These are phyloP conservation scores for Onchidella celtica DNA, from an alignment of 2,888 invertebrate genomes.

Conservation along the genomic window DNA sequence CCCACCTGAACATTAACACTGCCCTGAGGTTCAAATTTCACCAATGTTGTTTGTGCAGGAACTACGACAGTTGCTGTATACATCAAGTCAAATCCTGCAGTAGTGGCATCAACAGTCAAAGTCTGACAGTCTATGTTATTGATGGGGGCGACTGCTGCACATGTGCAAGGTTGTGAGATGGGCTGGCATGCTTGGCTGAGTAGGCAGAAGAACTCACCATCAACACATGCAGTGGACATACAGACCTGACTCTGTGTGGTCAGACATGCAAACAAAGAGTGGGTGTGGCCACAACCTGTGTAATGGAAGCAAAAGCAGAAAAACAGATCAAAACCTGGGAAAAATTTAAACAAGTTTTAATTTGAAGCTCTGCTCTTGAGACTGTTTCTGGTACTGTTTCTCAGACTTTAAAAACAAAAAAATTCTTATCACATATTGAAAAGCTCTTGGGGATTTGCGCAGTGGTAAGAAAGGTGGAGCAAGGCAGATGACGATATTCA, in stretches of 20 bases:
- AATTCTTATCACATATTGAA: no score
- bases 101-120: neutral
- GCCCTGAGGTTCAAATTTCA: conserved; percentile 29
- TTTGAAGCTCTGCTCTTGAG: no score
- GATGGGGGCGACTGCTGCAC: conserved; percentile 45
- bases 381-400: no score
- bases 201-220: conserved; percentile 59
- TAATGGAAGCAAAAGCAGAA: conserved; percentile 3
- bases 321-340: neutral
- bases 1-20: conserved; percentile 3
- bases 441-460: no score
- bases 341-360: neutral
- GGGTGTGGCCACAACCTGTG: conserved; percentile 61
- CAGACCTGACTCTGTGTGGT: conserved; percentile 47
- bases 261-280: conserved; percentile 50
- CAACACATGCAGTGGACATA: conserved; percentile 47
- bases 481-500: no score
- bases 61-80: conserved; percentile 35
- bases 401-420: no score
- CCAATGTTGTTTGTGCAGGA: conserved; percentile 54
- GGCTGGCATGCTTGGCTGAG: conserved; percentile 58
- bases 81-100: neutral
- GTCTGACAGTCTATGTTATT: neutral
- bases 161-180: conserved; percentile 61
- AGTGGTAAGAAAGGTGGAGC: no score